These are phyloP conservation scores for Temnopleurus reevesii DNA, from an alignment of 53 echinoderm and acorn worm species.

Conservation along the genomic window DNA sequence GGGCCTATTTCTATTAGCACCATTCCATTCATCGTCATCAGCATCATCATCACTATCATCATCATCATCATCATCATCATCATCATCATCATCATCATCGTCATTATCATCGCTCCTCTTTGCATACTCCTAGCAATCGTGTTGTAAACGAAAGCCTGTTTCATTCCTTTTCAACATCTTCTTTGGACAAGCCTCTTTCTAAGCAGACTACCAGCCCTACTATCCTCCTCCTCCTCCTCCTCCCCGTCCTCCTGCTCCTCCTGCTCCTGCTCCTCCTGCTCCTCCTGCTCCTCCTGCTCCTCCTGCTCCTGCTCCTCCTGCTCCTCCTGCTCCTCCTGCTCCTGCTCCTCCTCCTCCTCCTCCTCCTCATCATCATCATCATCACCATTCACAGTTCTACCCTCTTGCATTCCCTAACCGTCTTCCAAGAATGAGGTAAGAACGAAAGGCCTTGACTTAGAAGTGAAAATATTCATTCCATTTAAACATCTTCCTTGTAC, in stretches of 20 bases:
- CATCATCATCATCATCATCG: not conserved
- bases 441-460: not conserved
- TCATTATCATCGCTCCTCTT: not conserved
- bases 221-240: not conserved
- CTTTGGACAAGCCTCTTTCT: not conserved
- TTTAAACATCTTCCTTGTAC: not conserved
- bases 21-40: not conserved
- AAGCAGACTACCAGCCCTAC: not conserved
- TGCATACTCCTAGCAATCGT: no score
- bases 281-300: no score
- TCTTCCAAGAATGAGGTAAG: constrained; percentile 2
- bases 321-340: not conserved
- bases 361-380: not conserved
- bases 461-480: not conserved
- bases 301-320: no score
- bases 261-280: not conserved
- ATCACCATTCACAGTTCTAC: no score
- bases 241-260: not conserved
- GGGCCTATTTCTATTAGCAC: no score
- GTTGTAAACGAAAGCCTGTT: no score
- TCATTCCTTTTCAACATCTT: not conserved
- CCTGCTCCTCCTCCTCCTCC: not conserved
- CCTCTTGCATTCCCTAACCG: not conserved
- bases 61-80: not conserved
- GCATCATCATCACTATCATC: not conserved